These are phyloP conservation scores for Pyrrhosoma nymphula DNA, from an alignment of 2,888 invertebrate genomes.

Conservation along the genomic window DNA sequence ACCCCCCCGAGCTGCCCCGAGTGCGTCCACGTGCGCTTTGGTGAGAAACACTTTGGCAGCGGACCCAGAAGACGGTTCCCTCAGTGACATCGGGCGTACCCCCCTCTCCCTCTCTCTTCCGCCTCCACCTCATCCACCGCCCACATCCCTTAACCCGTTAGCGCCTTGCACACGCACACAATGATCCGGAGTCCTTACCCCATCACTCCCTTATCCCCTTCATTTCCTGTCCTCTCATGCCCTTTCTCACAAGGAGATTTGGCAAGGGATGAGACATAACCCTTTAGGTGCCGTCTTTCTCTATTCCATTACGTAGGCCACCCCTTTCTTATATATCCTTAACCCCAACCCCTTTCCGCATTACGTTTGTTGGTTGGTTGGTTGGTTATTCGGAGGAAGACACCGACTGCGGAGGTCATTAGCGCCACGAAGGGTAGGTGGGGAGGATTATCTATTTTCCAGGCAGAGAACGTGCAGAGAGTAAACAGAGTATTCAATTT, in stretches of 20 bases:
- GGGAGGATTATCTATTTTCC: too few relatives aligned
- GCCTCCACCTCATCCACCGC: neutral
- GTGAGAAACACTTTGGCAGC: neutral
- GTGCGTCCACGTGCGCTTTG: neutral
- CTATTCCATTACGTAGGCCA: neutral
- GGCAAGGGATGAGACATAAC: neutral
- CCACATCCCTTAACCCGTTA: constrained; percentile 55
- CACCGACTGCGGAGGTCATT: too few relatives aligned
- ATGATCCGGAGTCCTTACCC: neutral
- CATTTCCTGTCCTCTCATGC: constrained; percentile 40
- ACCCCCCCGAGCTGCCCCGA: neutral
- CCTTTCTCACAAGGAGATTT: neutral
- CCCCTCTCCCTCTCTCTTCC: neutral
- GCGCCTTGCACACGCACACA: neutral
- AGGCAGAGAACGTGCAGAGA: too few relatives aligned
- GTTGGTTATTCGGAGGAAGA: too few relatives aligned
- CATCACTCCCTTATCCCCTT: constrained; percentile 15
- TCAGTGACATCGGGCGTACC: neutral
- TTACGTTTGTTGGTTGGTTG: too few relatives aligned
- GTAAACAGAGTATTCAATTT: too few relatives aligned
- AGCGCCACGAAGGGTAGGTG: too few relatives aligned
- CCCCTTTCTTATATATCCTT: neutral
- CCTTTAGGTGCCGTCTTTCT: neutral
- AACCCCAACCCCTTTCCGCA: neutral
- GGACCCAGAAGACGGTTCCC: neutral